Evolutionary conservation across 2,797 vertebrate species (phyloP).

Genomic region (Smutsia gigantea): DNA sequence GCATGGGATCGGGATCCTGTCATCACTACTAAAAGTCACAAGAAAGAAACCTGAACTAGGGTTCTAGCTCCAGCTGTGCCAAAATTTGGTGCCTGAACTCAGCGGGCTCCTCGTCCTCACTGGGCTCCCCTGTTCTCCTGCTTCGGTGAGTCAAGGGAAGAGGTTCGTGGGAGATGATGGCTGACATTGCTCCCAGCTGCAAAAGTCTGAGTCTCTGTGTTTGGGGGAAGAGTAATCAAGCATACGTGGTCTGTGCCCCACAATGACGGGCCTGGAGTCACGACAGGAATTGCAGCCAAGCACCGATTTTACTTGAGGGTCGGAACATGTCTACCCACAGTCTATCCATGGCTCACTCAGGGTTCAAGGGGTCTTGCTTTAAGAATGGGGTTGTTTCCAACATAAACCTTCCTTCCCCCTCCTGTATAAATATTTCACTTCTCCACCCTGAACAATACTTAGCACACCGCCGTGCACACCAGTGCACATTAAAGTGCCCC

Average conservation of each 20-base stretch:
- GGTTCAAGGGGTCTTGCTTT: background rate
- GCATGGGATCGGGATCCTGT: background rate
- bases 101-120: background rate
- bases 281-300: background rate
- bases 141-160: background rate
- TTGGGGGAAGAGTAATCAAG: background rate
- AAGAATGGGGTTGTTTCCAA: background rate
- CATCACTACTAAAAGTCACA: background rate
- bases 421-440: background rate
- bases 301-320: background rate
- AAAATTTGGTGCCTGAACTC: background rate
- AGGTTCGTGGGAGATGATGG: background rate
- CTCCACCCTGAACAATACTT: background rate
- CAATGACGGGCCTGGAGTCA: background rate
- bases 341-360: background rate
- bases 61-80: background rate
- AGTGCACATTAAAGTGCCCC: background rate
- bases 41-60: background rate
- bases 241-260: background rate
- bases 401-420: background rate
- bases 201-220: constrained; percentile 28
- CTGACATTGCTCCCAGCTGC: background rate
- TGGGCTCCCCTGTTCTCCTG: too few relatives aligned
- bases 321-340: background rate
- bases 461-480: background rate